phyloP scores from a whole-genome alignment of 1,140 invertebrate species.

The Adelges cooleyi region DNA sequence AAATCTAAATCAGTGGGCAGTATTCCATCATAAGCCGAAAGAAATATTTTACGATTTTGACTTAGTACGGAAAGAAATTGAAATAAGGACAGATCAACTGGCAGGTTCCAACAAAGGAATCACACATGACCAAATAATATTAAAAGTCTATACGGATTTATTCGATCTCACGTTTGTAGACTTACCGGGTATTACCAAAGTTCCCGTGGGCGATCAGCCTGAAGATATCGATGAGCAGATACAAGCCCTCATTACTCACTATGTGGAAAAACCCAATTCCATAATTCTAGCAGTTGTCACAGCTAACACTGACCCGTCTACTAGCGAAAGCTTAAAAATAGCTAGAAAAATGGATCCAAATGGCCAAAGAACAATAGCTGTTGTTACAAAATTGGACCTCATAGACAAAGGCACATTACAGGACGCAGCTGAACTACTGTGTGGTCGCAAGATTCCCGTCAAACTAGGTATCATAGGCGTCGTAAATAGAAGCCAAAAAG shows the following conservation, averaged over 20 bases:
- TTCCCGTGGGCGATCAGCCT: conserved; percentile 91
- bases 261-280: conserved; percentile 82
- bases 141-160: conserved; percentile 58
- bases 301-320: conserved; percentile 91
- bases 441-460: conserved; percentile 57
- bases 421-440: conserved; percentile 59
- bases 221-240: conserved; percentile 88
- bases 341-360: conserved; percentile 91
- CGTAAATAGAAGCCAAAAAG: conserved; percentile 36
- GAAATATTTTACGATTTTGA: conserved; percentile 57
- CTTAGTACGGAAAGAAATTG: conserved; percentile 57
- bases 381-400: conserved; percentile 65
- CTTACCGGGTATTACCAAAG: conserved; percentile 88
- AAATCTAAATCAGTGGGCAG: conserved; percentile 60
- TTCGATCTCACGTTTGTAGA: conserved; percentile 91
- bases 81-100: conserved; percentile 56
- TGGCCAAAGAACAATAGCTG: conserved; percentile 62
- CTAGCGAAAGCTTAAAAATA: conserved; percentile 89
- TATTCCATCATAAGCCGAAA: conserved; percentile 58
- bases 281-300: conserved; percentile 93
- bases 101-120: conserved; percentile 63
- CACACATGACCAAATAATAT: conserved; percentile 56
- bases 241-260: conserved; percentile 84
- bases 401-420: conserved; percentile 72
- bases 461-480: conserved; percentile 42